Evolutionary conservation across 2,113 vertebrate genomes (phyloP).

Genomic region (Erinaceus europaeus): DNA sequence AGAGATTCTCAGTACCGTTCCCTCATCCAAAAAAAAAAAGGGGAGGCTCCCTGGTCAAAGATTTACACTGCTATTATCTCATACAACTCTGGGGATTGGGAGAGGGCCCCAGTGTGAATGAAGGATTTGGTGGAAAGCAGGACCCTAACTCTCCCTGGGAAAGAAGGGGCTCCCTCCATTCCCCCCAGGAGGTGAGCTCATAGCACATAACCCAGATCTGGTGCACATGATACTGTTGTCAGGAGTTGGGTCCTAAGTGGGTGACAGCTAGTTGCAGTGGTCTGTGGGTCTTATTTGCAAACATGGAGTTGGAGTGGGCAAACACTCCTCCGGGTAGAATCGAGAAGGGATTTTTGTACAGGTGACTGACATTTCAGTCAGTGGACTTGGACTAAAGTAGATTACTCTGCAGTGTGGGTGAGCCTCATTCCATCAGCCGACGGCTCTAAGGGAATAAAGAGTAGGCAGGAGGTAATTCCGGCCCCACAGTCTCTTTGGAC

Average conservation of each 20-base stretch:
- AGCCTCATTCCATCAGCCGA: background rate
- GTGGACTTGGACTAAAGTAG: background rate
- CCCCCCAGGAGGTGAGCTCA: background rate
- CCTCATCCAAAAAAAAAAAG: background rate
- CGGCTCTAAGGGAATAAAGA: background rate
- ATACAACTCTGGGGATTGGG: background rate
- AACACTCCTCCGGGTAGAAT: background rate
- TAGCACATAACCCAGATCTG: background rate
- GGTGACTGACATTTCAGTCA: background rate
- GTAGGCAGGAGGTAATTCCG: background rate
- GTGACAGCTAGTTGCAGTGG: background rate
- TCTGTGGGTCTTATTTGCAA: background rate
- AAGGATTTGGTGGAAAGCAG: background rate
- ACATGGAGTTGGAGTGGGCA: background rate
- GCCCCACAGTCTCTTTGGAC: background rate
- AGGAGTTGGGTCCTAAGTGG: background rate
- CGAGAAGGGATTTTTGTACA: background rate
- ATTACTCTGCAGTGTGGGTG: background rate
- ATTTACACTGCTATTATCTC: background rate
- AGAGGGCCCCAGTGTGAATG: background rate
- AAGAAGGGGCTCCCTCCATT: background rate
- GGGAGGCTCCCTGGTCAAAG: background rate
- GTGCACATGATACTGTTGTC: background rate
- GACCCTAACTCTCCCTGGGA: background rate
- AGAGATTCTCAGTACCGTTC: background rate